These are phyloP conservation scores for Toxotes jaculatrix DNA, from an alignment of 2,113 vertebrate species.

Conservation along the genomic window DNA sequence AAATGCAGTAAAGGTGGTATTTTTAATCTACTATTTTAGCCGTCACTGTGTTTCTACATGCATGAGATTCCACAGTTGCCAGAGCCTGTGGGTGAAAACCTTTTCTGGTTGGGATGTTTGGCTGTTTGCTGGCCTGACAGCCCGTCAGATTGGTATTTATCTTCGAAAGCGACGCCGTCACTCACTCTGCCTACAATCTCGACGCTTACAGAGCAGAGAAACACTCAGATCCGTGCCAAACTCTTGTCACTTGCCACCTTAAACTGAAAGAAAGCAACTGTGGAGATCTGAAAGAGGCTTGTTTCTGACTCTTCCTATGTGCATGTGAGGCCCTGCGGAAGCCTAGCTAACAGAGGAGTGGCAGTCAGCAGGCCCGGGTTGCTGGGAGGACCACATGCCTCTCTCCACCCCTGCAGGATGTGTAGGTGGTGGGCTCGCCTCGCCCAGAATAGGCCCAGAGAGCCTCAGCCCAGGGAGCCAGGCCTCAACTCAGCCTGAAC, in stretches of 20 bases:
- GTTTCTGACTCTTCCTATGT: conserved; percentile 47
- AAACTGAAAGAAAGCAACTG: background rate
- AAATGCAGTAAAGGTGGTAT: background rate
- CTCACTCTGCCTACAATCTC: conserved; percentile 17
- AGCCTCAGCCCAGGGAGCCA: conserved; percentile 60
- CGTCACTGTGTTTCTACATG: background rate
- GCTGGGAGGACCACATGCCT: conserved; percentile 86
- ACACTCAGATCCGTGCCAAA: background rate
- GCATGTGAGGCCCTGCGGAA: conserved; percentile 73
- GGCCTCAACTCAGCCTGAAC: conserved; percentile 41
- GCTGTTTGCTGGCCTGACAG: background rate
- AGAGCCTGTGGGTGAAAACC: background rate
- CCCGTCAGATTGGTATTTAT: conserved; percentile 9
- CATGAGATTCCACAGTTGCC: background rate
- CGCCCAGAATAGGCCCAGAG: conserved; percentile 80
- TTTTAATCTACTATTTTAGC: background rate
- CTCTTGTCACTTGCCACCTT: conserved; percentile 1
- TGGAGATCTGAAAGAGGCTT: conserved; percentile 27
- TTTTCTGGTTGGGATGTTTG: background rate
- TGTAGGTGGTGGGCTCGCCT: conserved; percentile 89
- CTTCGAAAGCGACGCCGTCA: background rate
- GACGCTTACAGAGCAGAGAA: background rate
- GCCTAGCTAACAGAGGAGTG: conserved; percentile 71
- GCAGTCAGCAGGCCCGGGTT: conserved; percentile 74
- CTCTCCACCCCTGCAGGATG: conserved; percentile 87